A percentile compares a stretch with the other conserved stretches of the same genome.
These are phyloP conservation scores for Marisa cornuarietis DNA, from an alignment of 1,140 invertebrate genomes.

Conservation along the genomic window DNA sequence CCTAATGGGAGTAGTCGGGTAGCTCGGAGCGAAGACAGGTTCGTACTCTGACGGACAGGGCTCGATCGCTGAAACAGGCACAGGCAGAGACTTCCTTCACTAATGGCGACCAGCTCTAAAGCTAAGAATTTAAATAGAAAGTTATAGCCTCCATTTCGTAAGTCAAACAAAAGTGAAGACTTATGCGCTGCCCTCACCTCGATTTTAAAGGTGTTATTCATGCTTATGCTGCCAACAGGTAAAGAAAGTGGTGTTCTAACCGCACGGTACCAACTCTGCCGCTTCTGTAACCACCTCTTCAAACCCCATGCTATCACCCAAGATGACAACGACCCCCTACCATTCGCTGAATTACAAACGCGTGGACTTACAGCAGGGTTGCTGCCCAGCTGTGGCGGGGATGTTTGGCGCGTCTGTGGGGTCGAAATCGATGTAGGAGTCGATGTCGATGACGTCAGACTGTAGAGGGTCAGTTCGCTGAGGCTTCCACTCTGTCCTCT, in stretches of 20 bases:
- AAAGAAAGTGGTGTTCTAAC: too few species aligned
- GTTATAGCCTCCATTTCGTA: too few species aligned
- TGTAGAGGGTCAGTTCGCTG: conserved; percentile 22
- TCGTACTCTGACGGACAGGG: conserved; percentile 26
- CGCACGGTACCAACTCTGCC: too few species aligned
- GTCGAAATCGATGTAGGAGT: conserved; percentile 27
- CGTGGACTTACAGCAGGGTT: neutral
- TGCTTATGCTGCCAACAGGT: too few species aligned
- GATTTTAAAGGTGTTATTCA: too few species aligned
- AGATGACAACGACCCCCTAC: too few species aligned
- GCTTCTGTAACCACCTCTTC: neutral
- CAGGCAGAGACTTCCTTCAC: neutral
- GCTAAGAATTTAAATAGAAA: too few species aligned
- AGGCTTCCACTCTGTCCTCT: conserved; percentile 20
- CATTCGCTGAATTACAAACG: neutral
- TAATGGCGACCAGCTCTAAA: too few species aligned
- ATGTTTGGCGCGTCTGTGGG: conserved; percentile 21
- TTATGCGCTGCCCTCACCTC: too few species aligned
- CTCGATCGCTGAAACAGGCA: conserved; percentile 5
- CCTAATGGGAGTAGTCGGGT: conserved; percentile 27
- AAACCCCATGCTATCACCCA: conserved; percentile 4
- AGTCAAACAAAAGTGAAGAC: too few species aligned
- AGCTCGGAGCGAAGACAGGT: conserved; percentile 22
- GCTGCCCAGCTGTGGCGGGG: conserved; percentile 9
- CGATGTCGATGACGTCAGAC: conserved; percentile 26